These are phyloP conservation scores for Epirrhoe alternata DNA, from an alignment of 2,888 invertebrate species.

Conservation along the genomic window DNA sequence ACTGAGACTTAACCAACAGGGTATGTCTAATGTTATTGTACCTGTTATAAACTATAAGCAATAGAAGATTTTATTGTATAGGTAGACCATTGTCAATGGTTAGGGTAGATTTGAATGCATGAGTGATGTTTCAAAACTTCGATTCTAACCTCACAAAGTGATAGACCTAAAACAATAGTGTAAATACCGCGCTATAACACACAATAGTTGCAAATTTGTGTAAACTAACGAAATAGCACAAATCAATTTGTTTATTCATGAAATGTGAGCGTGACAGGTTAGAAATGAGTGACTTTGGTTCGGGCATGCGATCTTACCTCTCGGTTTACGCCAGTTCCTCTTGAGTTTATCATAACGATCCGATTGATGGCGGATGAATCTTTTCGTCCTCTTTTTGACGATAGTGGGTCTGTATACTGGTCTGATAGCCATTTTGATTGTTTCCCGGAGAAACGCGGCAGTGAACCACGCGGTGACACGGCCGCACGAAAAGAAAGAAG, in stretches of 20 bases:
- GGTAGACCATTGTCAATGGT: no score
- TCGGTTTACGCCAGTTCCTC: conserved; percentile 99
- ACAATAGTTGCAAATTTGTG: background rate
- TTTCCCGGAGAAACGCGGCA: conserved; percentile 71
- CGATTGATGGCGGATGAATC: conserved; percentile 99
- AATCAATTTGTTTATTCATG: conserved; percentile 49
- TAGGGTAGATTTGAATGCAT: no score
- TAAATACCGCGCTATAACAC: conserved; percentile 1
- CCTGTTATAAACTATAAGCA: no score
- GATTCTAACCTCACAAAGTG: conserved; percentile 25
- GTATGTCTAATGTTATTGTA: no score
- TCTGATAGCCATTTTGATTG: conserved; percentile 92
- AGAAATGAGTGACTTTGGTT: conserved; percentile 1
- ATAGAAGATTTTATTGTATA: no score
- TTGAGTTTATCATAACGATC: conserved; percentile 98
- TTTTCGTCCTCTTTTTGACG: conserved; percentile 98
- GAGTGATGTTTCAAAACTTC: background rate
- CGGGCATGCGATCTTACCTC: conserved; percentile 84
- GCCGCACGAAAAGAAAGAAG: conserved; percentile 81
- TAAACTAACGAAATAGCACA: conserved; percentile 56
- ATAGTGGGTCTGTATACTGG: conserved; percentile 95
- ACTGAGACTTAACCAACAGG: no score
- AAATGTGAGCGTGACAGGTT: conserved; percentile 13
- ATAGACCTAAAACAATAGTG: background rate
- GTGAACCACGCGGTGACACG: conserved; percentile 85